These are phyloP conservation scores for Hippoglossus stenolepis DNA, from an alignment of 2,113 vertebrate species.

Conservation along the genomic window DNA sequence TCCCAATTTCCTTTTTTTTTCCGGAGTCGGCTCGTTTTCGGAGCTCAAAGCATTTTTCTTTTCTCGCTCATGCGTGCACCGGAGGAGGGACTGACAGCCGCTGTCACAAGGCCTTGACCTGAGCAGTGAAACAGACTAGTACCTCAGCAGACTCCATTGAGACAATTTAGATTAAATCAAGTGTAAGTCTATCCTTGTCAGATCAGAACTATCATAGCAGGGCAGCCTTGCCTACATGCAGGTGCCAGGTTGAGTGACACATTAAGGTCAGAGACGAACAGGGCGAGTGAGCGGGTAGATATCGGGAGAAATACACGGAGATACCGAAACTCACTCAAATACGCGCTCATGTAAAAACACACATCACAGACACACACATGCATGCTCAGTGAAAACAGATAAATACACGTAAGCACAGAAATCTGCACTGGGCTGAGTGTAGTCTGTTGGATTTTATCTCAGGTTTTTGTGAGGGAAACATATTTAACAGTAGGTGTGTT, in stretches of 20 bases:
- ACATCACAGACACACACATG: background rate
- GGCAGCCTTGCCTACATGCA: slow-evolving; percentile 67
- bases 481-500: background rate
- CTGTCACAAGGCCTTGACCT: slow-evolving; percentile 73
- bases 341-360: no score
- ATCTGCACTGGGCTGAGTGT: background rate
- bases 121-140: slow-evolving; percentile 60
- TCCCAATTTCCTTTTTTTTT: background rate
- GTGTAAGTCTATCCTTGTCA: slow-evolving; percentile 75
- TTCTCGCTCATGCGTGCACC: slow-evolving; percentile 8
- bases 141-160: slow-evolving; percentile 58
- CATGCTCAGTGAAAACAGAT: background rate
- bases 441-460: background rate
- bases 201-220: slow-evolving; percentile 73
- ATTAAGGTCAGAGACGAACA: slow-evolving; percentile 73
- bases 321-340: background rate
- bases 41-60: slow-evolving; percentile 22
- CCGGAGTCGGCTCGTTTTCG: background rate
- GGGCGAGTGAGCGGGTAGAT: slow-evolving; percentile 30
- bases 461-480: background rate
- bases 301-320: slow-evolving; percentile 26
- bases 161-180: slow-evolving; percentile 75
- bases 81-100: slow-evolving; percentile 59
- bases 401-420: background rate
- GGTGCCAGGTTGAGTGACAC: slow-evolving; percentile 74